Conservation (phyloP, 2,113 vertebrate genomes). For the Sorex fumeus region DNA sequence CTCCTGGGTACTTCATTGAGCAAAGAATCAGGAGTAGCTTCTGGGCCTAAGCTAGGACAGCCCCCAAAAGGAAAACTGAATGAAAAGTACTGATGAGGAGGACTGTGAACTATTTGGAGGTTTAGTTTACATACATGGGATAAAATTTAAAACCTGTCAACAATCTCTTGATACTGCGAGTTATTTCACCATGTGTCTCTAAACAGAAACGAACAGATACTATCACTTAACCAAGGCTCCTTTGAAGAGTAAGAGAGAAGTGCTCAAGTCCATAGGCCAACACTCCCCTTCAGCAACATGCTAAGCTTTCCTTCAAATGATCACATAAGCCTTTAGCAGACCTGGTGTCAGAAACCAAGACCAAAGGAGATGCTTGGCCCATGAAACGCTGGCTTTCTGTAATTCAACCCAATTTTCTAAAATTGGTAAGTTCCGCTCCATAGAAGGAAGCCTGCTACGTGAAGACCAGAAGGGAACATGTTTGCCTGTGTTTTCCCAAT, state of each 20-base stretch:
- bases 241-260: neutral
- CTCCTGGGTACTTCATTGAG: too few relatives aligned
- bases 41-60: too few relatives aligned
- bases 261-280: neutral
- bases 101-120: neutral
- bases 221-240: neutral
- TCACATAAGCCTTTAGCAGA: neutral
- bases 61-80: neutral
- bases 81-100: neutral
- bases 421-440: constrained; percentile 46
- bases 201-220: neutral
- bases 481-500: constrained; percentile 13
- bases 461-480: constrained; percentile 5
- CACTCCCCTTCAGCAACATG: neutral
- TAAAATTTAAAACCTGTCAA: constrained; percentile 49
- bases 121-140: neutral
- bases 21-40: too few relatives aligned
- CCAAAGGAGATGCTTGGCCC: neutral
- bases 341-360: constrained; percentile 30
- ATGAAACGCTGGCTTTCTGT: neutral
- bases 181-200: neutral
- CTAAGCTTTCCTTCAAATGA: constrained; percentile 24
- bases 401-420: constrained; percentile 47
- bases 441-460: constrained; percentile 6
- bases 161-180: neutral